Base-by-base conservation (phyloP, 2,888 invertebrate genomes). In the Eupithecia exiguata region DNA sequence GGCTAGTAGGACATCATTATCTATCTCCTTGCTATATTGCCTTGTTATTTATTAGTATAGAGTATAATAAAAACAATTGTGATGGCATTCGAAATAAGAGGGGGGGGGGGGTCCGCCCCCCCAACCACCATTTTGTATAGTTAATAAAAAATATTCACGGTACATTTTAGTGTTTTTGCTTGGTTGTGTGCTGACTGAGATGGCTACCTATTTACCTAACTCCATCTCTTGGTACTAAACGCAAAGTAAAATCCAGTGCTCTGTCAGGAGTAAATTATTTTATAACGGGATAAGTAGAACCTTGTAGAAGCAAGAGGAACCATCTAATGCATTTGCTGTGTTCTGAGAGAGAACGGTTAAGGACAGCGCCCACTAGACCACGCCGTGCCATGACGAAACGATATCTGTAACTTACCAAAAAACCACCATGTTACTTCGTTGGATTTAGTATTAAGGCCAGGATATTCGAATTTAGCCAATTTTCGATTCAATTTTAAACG, bases 291-390 rank as follows among this genome's bases (percentile, higher is more conserved):
- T 65, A 36, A 65, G 36, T 18, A 63, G n/a, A 58, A 25, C 14
- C 58, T 25, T 58, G 36, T 30, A 35, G 9, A 35, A 65, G n/a
- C 63, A 65, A 18, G 35, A 65, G 38, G 63, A 36, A 36, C 35
- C 36, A 30, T 9, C 36, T 65, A 65, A 65, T 65, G 63, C 63
- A 65, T 36, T 65, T 65, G 38, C 63, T 65, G 63, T 65, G 63
- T 65, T 65, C 63, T 38, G 38, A 36, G 71, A 36, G 71, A n/a
- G 30, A 35, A 35, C 25, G 36, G 9, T 63, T 63, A 63, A 30
- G 63, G 63, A 10, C 36, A 36, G 18, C 12, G 36, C n/a, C n/a
- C 63, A 65, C 63, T 65, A 36, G 38, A 36, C 36, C n/a, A 10
- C 21, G 0, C 6, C 63, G 63, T 18, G n/a, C 18, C 30, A 16